A percentile compares a stretch with the other conserved stretches of the same genome.
Evolutionary conservation across 1,140 invertebrate species (phyloP).

Genomic region (Sycobia sp.): DNA sequence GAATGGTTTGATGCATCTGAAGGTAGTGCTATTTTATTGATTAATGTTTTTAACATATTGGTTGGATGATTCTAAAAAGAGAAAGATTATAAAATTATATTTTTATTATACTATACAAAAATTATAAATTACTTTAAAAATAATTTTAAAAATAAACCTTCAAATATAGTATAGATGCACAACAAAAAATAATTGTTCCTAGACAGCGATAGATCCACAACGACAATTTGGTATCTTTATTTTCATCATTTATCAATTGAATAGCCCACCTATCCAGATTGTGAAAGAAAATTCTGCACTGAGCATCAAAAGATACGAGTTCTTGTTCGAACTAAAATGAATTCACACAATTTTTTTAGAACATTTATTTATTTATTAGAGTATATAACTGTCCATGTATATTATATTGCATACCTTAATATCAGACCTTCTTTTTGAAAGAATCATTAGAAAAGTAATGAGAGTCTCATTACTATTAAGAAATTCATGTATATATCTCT

Average conservation of each 20-base stretch:
- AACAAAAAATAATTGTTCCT: conserved; percentile 51
- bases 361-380: conserved; percentile 10
- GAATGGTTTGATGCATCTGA: conserved; percentile 40
- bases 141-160: conserved; percentile 41
- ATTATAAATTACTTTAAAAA: conserved; percentile 10
- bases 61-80: conserved; percentile 50
- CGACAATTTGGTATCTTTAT: conserved; percentile 46
- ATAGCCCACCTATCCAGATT: conserved; percentile 56
- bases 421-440: conserved; percentile 44
- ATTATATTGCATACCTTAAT: conserved; percentile 40
- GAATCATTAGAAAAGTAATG: conserved; percentile 44
- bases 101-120: conserved; percentile 12
- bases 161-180: conserved; percentile 48
- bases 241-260: conserved; percentile 50
- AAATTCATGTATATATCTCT: conserved; percentile 44
- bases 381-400: conserved; percentile 11
- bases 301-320: conserved; percentile 39
- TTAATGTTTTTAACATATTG: conserved; percentile 47
- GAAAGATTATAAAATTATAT: conserved; percentile 1
- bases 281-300: conserved; percentile 48
- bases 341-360: conserved; percentile 11
- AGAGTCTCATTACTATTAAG: conserved; percentile 46
- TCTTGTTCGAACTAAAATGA: conserved; percentile 35
- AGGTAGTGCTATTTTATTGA: conserved; percentile 49
- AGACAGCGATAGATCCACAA: conserved; percentile 53